Conservation (phyloP, 1,140 invertebrate genomes). For the Pseudomyrmex gracilis region DNA sequence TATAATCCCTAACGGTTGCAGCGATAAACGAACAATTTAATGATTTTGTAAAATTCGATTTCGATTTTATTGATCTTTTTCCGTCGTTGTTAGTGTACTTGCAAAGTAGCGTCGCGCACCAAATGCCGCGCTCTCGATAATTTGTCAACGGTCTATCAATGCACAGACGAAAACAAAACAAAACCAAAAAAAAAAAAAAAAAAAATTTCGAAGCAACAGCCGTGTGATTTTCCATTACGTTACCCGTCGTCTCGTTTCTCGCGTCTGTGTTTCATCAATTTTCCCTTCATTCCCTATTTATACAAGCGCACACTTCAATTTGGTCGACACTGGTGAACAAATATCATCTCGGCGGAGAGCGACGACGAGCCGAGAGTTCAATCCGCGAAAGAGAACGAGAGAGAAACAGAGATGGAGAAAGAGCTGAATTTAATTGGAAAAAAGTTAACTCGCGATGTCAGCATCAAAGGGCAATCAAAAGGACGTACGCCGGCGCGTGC, state of each 20-base stretch:
- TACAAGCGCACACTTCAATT: conserved; percentile 37
- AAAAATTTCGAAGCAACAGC: conserved; percentile 1
- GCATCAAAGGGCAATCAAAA: conserved; percentile 58
- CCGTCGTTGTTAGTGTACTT: too few species aligned
- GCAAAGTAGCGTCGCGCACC: too few species aligned
- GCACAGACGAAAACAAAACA: neutral
- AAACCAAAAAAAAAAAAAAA: neutral
- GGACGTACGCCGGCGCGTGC: conserved; percentile 53
- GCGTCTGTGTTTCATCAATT: conserved; percentile 48
- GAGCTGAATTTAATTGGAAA: conserved; percentile 57
- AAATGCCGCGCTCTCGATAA: neutral
- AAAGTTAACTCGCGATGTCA: conserved; percentile 57
- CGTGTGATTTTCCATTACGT: conserved; percentile 28
- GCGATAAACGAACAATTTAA: too few species aligned
- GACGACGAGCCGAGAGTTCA: conserved; percentile 3
- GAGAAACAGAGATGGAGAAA: too few species aligned
- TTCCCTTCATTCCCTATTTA: conserved; percentile 46
- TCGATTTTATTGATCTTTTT: neutral
- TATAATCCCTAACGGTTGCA: too few species aligned
- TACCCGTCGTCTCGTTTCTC: conserved; percentile 34
- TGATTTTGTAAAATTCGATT: too few species aligned
- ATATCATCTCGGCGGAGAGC: conserved; percentile 31
- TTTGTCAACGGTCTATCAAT: conserved; percentile 13
- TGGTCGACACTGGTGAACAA: conserved; percentile 43
- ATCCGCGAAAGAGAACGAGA: neutral